Evolutionary conservation across 2,888 invertebrate genomes (phyloP).

Genomic region (Leuctra nigra): DNA sequence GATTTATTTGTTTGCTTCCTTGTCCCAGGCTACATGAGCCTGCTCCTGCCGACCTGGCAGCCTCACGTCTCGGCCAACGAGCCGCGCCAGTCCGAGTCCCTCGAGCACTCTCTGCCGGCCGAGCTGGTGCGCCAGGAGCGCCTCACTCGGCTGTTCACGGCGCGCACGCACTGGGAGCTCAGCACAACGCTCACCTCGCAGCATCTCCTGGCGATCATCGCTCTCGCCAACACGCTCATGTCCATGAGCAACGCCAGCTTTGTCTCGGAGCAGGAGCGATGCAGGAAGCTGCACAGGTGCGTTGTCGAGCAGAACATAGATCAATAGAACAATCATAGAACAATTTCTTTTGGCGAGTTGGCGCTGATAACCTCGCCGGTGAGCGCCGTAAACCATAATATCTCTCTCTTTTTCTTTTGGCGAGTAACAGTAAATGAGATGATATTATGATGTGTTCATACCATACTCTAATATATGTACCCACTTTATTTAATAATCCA

Average conservation of each 20-base stretch:
- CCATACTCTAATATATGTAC: neutral
- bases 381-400: no score
- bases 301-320: neutral
- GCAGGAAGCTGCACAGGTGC: conserved; percentile 66
- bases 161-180: conserved; percentile 91
- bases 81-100: conserved; percentile 26
- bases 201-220: conserved; percentile 89
- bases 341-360: neutral
- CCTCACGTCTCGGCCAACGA: conserved; percentile 36
- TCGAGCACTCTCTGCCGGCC: conserved; percentile 53
- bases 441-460: neutral
- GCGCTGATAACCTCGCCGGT: no score
- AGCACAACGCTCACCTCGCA: conserved; percentile 93
- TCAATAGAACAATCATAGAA: neutral
- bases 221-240: conserved; percentile 95
- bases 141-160: conserved; percentile 73
- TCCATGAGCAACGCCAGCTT: conserved; percentile 96
- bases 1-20: no score
- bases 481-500: no score
- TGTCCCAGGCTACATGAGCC: conserved; percentile 84
- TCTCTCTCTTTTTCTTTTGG: neutral
- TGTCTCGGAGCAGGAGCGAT: conserved; percentile 78
- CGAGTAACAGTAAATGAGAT: neutral
- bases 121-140: conserved; percentile 70
- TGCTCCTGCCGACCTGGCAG: conserved; percentile 85